A percentile compares a stretch with the other conserved stretches of the same genome.
phyloP scores from a whole-genome alignment of 2,113 vertebrate species.

The Cebidichthys violaceus region DNA sequence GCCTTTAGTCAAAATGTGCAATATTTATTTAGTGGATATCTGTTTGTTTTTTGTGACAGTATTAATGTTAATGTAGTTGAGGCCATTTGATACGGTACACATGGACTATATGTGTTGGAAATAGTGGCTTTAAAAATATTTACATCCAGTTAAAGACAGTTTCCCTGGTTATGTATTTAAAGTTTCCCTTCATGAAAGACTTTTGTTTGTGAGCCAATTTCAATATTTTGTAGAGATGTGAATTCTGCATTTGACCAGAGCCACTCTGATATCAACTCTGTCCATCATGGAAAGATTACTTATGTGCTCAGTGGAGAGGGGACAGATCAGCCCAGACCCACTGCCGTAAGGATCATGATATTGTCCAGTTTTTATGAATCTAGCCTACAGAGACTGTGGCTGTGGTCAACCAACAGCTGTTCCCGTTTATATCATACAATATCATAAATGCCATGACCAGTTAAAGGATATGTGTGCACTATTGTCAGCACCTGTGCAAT shows the following conservation, averaged over 20 bases:
- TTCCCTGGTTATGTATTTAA: not conserved
- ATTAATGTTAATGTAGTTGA: not conserved
- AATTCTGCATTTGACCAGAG: not conserved
- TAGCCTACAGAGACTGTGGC: not conserved
- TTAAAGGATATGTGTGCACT: not conserved
- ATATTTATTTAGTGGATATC: not conserved
- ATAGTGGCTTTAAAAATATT: not conserved
- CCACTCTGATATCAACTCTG: not conserved
- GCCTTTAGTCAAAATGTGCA: not conserved
- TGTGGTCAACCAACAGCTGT: not conserved
- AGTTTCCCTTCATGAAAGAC: not conserved
- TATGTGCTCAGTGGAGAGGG: not conserved
- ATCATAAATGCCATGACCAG: not conserved
- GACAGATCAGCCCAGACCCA: not conserved
- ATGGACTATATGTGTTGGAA: not conserved
- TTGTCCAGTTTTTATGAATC: not conserved
- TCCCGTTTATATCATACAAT: not conserved
- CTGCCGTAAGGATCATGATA: not conserved
- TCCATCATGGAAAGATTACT: not conserved
- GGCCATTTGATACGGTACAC: not conserved
- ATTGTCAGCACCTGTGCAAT: no score
- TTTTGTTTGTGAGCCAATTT: not conserved
- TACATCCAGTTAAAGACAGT: not conserved
- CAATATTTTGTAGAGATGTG: not conserved
- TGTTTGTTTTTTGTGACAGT: not conserved